Base-by-base conservation (phyloP, 1,140 invertebrate genomes). In the Macrotrachela quadricornifera region DNA sequence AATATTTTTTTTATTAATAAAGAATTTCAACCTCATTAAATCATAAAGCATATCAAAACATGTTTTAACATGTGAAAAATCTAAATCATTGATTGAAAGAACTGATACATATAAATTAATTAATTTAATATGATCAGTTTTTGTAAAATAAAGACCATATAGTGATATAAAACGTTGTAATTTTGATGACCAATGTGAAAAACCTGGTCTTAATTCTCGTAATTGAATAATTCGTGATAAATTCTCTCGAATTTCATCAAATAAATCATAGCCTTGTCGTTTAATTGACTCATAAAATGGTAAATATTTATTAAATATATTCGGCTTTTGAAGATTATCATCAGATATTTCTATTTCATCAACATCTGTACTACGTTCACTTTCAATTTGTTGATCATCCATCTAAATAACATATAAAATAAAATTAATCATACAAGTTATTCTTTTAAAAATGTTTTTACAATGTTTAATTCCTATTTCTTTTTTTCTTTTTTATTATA, bases 61-160 rank as follows among this genome's bases (percentile, higher is more conserved):
- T 61, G 79, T 78, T 57, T 77, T 75, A 37, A 85, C 70, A 56
- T 81, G 71, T 56, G 75, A 73, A 55, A 79, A 75, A 63, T 88
- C 82, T 42, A 85, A 71, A 58, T 83, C 75, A 53, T 81, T 78
- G 59, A 80, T 80, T 12, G 77, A 76, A 8, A 84, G 64, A 39
- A 86, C 62, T 63, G 85, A 79, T 65, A 80, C 84, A 47, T 81
- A 73, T 40, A 91, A 63, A 62, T 85, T 80, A n/a, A 92, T 77
- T 17, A 92, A 75, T n/a, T 73, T 64, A 18, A 92, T 75, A 64
- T 94, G 86, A 66, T 91, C 85, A 60, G 82, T 79, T 69, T 90
- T 91, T 2, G 78, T 79, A 69, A 92, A 88, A 62, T 82, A 83
- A 56, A 80, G 65, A 13, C 83, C 83, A 73, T 86, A 86, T 21